phyloP scores from a whole-genome alignment of 2,888 invertebrate genomes.

The Teinopalpus imperialis region DNA sequence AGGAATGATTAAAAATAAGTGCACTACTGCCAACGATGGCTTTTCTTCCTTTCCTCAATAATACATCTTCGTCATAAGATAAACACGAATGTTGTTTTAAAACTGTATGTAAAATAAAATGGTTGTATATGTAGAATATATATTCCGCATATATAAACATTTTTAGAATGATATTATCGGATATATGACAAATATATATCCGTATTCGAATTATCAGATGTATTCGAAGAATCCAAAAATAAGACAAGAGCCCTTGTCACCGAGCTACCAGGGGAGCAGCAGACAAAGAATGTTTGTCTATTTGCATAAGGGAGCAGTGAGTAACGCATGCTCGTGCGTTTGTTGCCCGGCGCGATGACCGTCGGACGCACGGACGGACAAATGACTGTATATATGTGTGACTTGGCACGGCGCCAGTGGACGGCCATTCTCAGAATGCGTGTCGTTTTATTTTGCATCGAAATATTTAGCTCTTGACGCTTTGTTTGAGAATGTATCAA shows the following conservation, averaged over 20 bases:
- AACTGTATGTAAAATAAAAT: no score
- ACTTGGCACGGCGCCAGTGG: slow-evolving; percentile 32
- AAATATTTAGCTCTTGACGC: slow-evolving; percentile 20
- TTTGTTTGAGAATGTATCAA: slow-evolving; percentile 4
- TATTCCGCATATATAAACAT: no score
- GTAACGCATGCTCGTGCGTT: slow-evolving; percentile 36
- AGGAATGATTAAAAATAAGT: no score
- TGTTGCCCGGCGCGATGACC: slow-evolving; percentile 39
- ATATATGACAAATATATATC: no score
- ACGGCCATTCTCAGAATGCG: slow-evolving; percentile 11
- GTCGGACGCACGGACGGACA: slow-evolving; percentile 33
- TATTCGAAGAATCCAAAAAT: slow-evolving; percentile 13
- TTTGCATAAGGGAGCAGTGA: slow-evolving; percentile 31
- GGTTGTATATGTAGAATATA: no score
- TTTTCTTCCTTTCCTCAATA: no score
- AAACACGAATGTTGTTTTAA: no score
- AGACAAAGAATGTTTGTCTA: slow-evolving; percentile 29
- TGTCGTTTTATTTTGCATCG: slow-evolving; percentile 18
- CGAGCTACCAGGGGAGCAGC: slow-evolving; percentile 12
- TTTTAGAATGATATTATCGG: no score
- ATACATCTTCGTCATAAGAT: no score
- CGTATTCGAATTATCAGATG: background rate
- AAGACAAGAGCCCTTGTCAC: slow-evolving; percentile 16
- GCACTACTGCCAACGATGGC: no score
- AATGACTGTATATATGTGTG: slow-evolving; percentile 30